These are phyloP conservation scores for Ceyx margarethae DNA, from an alignment of 2,113 vertebrate genomes.

Conservation along the genomic window DNA sequence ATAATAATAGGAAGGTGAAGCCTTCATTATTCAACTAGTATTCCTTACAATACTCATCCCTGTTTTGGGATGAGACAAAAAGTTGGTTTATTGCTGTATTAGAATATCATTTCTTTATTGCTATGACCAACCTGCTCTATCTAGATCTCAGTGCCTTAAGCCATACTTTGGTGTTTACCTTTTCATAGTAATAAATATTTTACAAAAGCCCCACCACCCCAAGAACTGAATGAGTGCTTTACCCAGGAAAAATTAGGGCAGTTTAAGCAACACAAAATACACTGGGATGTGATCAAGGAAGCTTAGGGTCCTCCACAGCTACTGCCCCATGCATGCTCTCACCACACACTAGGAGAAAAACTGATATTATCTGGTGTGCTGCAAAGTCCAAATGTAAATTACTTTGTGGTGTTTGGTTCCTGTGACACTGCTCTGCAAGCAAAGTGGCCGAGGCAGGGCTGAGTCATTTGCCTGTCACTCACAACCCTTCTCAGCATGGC, in stretches of 20 bases:
- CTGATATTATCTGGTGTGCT: background rate
- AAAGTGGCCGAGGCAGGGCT: background rate
- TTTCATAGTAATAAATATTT: background rate
- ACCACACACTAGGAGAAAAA: background rate
- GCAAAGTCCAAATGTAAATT: background rate
- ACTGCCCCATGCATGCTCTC: background rate
- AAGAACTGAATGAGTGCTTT: background rate
- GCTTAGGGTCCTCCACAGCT: background rate
- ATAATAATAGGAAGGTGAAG: background rate
- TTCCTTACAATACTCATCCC: background rate
- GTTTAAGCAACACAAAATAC: background rate
- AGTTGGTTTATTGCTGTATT: background rate
- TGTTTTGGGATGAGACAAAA: background rate
- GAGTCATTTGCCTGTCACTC: background rate
- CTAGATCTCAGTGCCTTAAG: background rate
- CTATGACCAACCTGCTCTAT: background rate
- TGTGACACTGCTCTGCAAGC: background rate
- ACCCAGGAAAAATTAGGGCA: background rate
- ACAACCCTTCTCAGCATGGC: background rate
- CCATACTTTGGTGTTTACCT: background rate
- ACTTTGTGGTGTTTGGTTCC: background rate
- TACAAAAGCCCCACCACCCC: rapidly evolving
- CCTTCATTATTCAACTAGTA: background rate
- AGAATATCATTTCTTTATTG: background rate
- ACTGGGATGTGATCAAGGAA: background rate